These are phyloP conservation scores for Nasonia giraulti DNA, from an alignment of 1,140 invertebrate species.

Conservation along the genomic window DNA sequence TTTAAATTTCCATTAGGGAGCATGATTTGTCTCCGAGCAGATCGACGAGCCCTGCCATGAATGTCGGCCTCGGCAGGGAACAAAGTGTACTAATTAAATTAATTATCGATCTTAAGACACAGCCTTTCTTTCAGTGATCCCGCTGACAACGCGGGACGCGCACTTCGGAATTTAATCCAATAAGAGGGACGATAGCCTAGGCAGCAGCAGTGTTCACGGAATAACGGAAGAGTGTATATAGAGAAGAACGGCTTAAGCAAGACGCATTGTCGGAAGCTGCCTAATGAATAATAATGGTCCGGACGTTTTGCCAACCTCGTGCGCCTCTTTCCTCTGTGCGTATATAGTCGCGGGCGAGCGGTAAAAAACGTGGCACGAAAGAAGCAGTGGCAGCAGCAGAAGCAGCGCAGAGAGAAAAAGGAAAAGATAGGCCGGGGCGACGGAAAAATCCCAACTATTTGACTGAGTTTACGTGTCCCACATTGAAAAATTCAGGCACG, in stretches of 20 bases:
- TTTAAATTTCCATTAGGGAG: slow-evolving; percentile 30
- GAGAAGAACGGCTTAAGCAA: slow-evolving; percentile 35
- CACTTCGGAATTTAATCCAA: slow-evolving; percentile 14
- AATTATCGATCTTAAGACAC: not conserved
- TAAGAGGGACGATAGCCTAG: slow-evolving; percentile 25
- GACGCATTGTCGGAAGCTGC: slow-evolving; percentile 28
- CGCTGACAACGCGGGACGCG: not conserved
- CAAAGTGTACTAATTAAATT: not conserved
- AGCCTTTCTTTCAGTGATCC: not conserved
- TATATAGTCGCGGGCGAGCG: not conserved
- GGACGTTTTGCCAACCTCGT: slow-evolving; percentile 16
- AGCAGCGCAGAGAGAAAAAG: not conserved
- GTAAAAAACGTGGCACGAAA: not conserved
- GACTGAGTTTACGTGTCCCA: slow-evolving; percentile 26
- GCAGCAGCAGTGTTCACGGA: not conserved
- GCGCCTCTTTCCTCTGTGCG: not conserved
- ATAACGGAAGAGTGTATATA: not conserved
- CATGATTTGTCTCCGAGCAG: too few relatives aligned
- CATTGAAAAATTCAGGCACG: slow-evolving; percentile 36
- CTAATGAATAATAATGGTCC: slow-evolving; percentile 46
- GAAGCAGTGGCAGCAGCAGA: not conserved
- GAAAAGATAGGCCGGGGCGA: slow-evolving; percentile 1
- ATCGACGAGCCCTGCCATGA: too few relatives aligned
- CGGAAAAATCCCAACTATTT: slow-evolving; percentile 39
- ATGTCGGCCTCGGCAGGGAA: not conserved